These are phyloP conservation scores for Beroe ovata DNA, from an alignment of 37 sponge, comb jelly and placozoan genomes.

Conservation along the genomic window DNA sequence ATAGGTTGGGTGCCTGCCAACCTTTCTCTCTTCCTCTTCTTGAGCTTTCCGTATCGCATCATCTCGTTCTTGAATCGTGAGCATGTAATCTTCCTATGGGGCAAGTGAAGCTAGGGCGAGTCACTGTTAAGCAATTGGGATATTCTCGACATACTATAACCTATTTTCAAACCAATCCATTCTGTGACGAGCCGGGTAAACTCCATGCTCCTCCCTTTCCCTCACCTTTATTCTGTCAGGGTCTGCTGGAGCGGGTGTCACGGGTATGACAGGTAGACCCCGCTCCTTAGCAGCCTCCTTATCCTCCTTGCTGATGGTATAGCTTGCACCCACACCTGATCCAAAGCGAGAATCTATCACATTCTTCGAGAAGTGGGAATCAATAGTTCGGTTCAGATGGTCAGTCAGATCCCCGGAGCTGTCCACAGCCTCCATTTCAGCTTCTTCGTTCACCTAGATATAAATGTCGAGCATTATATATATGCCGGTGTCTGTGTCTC, in stretches of 20 bases:
- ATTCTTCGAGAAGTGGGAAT: slow-evolving; percentile 23
- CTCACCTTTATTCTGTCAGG: not conserved
- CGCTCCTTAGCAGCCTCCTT: not conserved
- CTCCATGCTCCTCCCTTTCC: not conserved
- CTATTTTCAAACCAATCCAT: too few relatives aligned
- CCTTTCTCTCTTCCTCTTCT: slow-evolving; percentile 59
- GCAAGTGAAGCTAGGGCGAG: too few relatives aligned
- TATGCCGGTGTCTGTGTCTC: too few relatives aligned
- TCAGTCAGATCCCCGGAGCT: not conserved
- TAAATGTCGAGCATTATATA: too few relatives aligned
- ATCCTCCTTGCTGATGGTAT: slow-evolving; percentile 28
- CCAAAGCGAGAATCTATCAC: not conserved
- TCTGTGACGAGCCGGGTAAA: not conserved
- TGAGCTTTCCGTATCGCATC: slow-evolving; percentile 5
- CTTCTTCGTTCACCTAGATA: not conserved
- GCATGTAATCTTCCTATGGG: slow-evolving; percentile 55
- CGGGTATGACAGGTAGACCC: slow-evolving; percentile 56
- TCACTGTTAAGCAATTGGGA: too few relatives aligned
- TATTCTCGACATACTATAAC: too few relatives aligned
- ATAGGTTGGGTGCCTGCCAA: too few relatives aligned
- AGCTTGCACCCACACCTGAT: slow-evolving; percentile 13
- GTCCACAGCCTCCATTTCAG: not conserved
- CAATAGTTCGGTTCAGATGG: not conserved
- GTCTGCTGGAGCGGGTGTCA: slow-evolving; percentile 22
- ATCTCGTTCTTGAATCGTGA: slow-evolving; percentile 26